phyloP scores from a whole-genome alignment of 2,888 invertebrate genomes.

The Meteorus colon region DNA sequence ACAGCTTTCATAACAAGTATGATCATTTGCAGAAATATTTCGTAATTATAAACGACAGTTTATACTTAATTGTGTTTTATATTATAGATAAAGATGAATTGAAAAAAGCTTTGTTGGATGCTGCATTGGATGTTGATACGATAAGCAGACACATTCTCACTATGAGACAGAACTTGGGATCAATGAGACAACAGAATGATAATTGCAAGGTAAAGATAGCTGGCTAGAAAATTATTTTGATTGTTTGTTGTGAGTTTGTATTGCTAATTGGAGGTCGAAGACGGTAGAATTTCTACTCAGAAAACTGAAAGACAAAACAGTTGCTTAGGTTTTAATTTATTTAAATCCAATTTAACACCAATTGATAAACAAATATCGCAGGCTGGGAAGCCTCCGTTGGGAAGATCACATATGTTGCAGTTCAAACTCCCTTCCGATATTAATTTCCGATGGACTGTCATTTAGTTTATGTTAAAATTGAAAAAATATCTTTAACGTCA shows the following conservation, averaged over 20 bases:
- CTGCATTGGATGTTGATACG: slow-evolving; percentile 43
- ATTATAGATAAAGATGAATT: slow-evolving; percentile 54
- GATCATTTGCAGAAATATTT: not conserved
- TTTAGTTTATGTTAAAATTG: not conserved
- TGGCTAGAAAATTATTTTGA: not conserved
- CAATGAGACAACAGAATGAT: slow-evolving; percentile 53
- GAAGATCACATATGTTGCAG: too few species aligned
- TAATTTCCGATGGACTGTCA: too few species aligned
- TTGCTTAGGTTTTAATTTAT: too few species aligned
- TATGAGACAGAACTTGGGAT: slow-evolving; percentile 50
- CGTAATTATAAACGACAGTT: not conserved
- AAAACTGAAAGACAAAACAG: too few species aligned
- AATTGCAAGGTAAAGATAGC: slow-evolving; percentile 52
- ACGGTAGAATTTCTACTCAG: not conserved
- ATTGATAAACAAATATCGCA: too few species aligned
- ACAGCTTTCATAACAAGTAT: slow-evolving; percentile 58
- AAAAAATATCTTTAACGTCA: too few species aligned
- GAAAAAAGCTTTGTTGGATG: slow-evolving; percentile 51
- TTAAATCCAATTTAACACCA: too few species aligned
- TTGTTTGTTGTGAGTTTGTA: too few species aligned
- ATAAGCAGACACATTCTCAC: slow-evolving; percentile 46
- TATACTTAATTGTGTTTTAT: slow-evolving; percentile 7
- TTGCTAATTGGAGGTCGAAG: too few species aligned
- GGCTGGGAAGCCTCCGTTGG: too few species aligned
- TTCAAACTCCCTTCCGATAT: too few species aligned